Base-by-base conservation (phyloP, 1,140 invertebrate genomes). In the Idris sp. region DNA sequence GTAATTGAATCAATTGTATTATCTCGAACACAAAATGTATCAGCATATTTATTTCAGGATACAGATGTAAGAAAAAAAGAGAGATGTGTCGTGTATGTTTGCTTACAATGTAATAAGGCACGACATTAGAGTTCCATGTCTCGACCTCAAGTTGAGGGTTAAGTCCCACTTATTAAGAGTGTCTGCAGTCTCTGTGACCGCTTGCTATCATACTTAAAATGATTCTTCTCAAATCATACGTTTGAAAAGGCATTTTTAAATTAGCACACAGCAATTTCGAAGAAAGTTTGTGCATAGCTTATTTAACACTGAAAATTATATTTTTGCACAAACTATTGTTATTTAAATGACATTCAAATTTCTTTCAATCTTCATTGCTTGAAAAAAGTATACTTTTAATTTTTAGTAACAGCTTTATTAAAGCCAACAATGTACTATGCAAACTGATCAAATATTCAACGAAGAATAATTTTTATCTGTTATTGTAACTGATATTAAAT, bases 51-150 rank as follows among this genome's bases (percentile, higher is more conserved):
- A 19, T 48, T 61, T 61, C 11, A 14, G n/a, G n/a, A 14, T 13
- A 6, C 2, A 6, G 4, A 2, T 6, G n/a, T 2, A 28, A 6
- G 15, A 33, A 51, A 49, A 51, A 51, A 54, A 30, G 30, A 35
- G 49, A 43, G 26, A 19, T 25, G 13, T 15, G 15, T 48, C 38
- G 53, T 15, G 35, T 46, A 58, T 73, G 69, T 73, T 73, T 73
- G 53, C 69, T 58, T 58, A 46, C 49, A 56, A 49, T 31, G 46
- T 72, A 61, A 72, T 62, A 64, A 58, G 58, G 28, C 68, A 64
- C n/a, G n/a, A n/a, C 68, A 64, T 72, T 72, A 30, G 11, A 56
- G 58, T 48, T n/a, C 68, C 15, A 38, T 56, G 43, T 41, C 58
- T 58, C 51, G 58, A 72, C 58, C 58, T 62, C 43, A 64, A 58